These are phyloP conservation scores for Meleagris gallopavo DNA, from an alignment of 2,113 vertebrate species.

Conservation along the genomic window DNA sequence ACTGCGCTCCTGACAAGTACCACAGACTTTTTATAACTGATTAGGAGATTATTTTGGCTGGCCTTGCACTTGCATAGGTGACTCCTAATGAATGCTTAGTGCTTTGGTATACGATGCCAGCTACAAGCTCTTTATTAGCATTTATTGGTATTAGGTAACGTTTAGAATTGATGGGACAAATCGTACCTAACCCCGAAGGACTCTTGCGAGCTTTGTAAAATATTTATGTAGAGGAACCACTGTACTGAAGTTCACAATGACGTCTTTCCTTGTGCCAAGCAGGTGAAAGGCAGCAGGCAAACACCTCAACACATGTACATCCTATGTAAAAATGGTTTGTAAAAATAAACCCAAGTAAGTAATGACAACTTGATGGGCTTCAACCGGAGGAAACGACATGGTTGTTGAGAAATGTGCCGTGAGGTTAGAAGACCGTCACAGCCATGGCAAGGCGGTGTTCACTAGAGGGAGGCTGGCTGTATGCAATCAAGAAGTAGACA, in stretches of 20 bases:
- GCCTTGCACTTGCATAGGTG: slow-evolving; percentile 53
- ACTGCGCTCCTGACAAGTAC: slow-evolving; percentile 49
- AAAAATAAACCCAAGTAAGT: slow-evolving; percentile 41
- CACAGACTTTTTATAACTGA: slow-evolving; percentile 62
- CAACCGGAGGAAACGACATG: background rate
- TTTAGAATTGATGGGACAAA: background rate
- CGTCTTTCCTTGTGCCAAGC: slow-evolving; percentile 17
- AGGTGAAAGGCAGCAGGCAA: slow-evolving; percentile 45
- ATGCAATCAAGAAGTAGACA: background rate
- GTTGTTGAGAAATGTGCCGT: background rate
- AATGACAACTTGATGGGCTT: slow-evolving; percentile 52
- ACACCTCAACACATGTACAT: background rate
- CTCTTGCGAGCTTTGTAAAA: background rate
- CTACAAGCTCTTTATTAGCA: slow-evolving; percentile 64
- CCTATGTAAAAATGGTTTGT: background rate
- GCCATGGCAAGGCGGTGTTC: background rate
- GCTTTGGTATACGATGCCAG: slow-evolving; percentile 28
- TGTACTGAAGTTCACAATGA: background rate
- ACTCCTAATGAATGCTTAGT: slow-evolving; percentile 47
- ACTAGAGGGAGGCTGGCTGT: background rate
- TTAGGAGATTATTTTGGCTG: slow-evolving; percentile 73
- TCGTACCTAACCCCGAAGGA: slow-evolving; percentile 38
- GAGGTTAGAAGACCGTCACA: background rate
- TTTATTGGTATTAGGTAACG: slow-evolving; percentile 64
- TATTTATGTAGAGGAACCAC: slow-evolving; percentile 25